Evolutionary conservation across 2,797 vertebrate genomes (phyloP), one percentile per base, ranked within the genome.

Genomic region (Gallinago nigripennis): DNA sequence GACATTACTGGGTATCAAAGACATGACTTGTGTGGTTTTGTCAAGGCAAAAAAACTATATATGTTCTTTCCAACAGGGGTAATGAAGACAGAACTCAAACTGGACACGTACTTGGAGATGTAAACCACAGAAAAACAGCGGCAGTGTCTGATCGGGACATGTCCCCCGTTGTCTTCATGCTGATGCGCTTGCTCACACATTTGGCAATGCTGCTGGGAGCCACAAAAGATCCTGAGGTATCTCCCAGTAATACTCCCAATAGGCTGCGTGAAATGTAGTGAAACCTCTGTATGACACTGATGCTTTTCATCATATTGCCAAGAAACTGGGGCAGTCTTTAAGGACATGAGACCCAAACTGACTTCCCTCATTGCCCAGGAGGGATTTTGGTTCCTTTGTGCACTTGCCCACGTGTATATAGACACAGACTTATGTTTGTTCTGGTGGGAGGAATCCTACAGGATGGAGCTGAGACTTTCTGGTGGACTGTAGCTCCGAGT

Each of bases 121-220:
- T 98, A 4, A 0, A 28, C 4, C 96, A 96, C 17, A 98, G 98
- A 20, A 97, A 83, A 13, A 70, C 96, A 6, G 96, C 89, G 39
- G 98, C 98, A 89, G 66, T 95, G 58, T 98, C 98, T 70, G 99
- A 99, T 39, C 98, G 99, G 85, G 88, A 91, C 80, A 90, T 99
- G 90, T 96, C 99, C 24, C 98, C 98, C 0, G 97, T 97, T 50
- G 98, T 96, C 77, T 99, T 99, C 50, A 66, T 97, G 51, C 84
- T 99, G 33, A 70, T 98, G 30, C 98, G 99, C 41, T 87, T 99
- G 91, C 96, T 99, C 90, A 99, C 99, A 5, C 99, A 99, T 92
- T 72, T 99, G 95, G 92, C 99, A 3, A 98, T 99, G 99, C 77
- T 99, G 57, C 85, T 99, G 54, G 99, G 99, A 86, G 97, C 98